Percentiles rank a stretch among this genome's conserved stretches.
Conservation (phyloP, 2,797 vertebrate species). For the Chelidonichthys spinosus region DNA sequence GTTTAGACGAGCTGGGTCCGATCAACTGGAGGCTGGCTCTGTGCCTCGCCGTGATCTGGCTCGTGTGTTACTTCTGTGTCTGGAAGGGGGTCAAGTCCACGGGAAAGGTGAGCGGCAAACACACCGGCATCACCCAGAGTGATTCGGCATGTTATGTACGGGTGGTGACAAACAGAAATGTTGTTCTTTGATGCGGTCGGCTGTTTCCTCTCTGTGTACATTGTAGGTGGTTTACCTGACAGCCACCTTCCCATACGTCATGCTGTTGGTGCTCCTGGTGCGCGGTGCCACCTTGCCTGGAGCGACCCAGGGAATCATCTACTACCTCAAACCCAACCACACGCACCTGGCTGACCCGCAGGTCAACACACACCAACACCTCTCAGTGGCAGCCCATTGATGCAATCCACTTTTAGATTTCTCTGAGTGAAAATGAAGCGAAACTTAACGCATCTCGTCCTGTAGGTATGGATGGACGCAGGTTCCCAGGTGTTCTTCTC, state of each 20-base stretch:
- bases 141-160: too few species aligned
- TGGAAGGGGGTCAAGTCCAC: conserved; percentile 86
- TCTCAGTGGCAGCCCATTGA: too few species aligned
- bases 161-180: too few species aligned
- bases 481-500: conserved; percentile 95
- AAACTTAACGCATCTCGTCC: conserved; percentile 2
- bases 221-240: conserved; percentile 93
- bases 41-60: conserved; percentile 77
- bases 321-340: conserved; percentile 87
- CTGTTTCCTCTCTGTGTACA: conserved; percentile 50
- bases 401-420: neutral
- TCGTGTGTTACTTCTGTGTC: conserved; percentile 84
- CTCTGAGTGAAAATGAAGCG: neutral
- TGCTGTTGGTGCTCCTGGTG: conserved; percentile 90
- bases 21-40: conserved; percentile 79
- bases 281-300: conserved; percentile 90
- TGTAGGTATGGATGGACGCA: conserved; percentile 94
- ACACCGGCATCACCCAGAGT: neutral
- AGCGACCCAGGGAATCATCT: conserved; percentile 88
- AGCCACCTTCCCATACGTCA: conserved; percentile 92
- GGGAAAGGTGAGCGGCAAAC: conserved; percentile 80
- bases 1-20: conserved; percentile 72
- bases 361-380: conserved; percentile 71
- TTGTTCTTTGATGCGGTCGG: neutral
- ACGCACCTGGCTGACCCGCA: conserved; percentile 89